Conservation (phyloP, 2,797 vertebrate species). For the Bovichtus diacanthus region DNA sequence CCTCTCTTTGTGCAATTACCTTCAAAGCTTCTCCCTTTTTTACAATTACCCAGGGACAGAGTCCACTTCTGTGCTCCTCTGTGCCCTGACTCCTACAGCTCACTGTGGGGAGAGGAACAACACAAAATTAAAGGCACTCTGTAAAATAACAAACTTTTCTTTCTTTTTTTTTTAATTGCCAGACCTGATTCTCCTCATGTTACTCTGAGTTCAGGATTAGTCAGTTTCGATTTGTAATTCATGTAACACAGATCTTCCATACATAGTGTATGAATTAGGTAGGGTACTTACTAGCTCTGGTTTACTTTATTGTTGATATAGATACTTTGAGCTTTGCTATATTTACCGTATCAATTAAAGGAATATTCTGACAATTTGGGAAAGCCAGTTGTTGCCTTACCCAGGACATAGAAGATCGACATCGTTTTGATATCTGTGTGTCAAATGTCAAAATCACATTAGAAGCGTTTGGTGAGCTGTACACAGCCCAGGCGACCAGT, state of each 20-base stretch:
- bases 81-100: constrained; percentile 27
- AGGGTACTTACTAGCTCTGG: background rate
- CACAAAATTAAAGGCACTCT: constrained; percentile 20
- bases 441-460: background rate
- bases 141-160: constrained; percentile 44
- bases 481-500: background rate
- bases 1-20: constrained; percentile 66
- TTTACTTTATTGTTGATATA: background rate
- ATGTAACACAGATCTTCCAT: constrained; percentile 28
- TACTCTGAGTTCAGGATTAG: constrained; percentile 17
- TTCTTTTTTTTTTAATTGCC: constrained; percentile 38
- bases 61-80: constrained; percentile 31
- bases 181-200: constrained; percentile 13
- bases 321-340: background rate
- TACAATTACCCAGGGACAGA: constrained; percentile 40
- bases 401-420: background rate
- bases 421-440: background rate
- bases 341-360: background rate
- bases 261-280: constrained; percentile 39
- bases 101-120: constrained; percentile 12
- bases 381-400: background rate
- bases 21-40: constrained; percentile 18
- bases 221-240: constrained; percentile 31
- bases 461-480: background rate
- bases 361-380: background rate